Conservation (phyloP, 1,140 invertebrate genomes). For the Campoletis sonorensis region DNA sequence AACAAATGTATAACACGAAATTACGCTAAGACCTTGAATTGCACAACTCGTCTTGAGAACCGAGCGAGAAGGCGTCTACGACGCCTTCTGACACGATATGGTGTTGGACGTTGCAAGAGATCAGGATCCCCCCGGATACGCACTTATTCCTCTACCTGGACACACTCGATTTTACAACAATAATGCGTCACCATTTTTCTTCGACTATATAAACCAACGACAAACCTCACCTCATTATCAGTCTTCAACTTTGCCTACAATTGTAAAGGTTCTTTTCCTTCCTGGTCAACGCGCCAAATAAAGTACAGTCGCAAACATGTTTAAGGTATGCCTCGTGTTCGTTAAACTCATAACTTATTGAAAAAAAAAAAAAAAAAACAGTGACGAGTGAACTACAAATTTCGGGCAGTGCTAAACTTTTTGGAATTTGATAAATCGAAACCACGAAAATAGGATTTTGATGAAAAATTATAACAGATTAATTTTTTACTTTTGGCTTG, state of each 20-base stretch:
- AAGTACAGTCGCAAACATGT: neutral
- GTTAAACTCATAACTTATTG: too few species aligned
- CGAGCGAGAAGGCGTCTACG: neutral
- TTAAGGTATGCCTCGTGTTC: neutral
- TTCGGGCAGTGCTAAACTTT: too few species aligned
- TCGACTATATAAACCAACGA: slow-evolving; percentile 4
- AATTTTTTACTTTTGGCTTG: too few species aligned
- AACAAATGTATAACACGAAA: slow-evolving; percentile 56
- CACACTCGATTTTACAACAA: neutral
- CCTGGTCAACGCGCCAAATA: neutral
- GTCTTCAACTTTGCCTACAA: neutral
- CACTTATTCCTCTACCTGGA: neutral
- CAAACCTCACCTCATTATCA: neutral
- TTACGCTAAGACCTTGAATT: slow-evolving; percentile 67
- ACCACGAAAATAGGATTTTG: too few species aligned
- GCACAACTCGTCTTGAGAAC: slow-evolving; percentile 59
- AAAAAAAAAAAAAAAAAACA: too few species aligned
- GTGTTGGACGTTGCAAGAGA: slow-evolving; percentile 6
- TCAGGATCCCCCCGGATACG: slow-evolving; percentile 24
- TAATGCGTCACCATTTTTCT: neutral
- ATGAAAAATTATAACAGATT: too few species aligned
- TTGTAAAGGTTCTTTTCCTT: neutral
- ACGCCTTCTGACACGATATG: neutral
- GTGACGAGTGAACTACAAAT: too few species aligned
- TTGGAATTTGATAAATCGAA: too few species aligned